Evolutionary conservation across 2,113 vertebrate genomes (phyloP).

Genomic region (Amblyopsis rosae): DNA sequence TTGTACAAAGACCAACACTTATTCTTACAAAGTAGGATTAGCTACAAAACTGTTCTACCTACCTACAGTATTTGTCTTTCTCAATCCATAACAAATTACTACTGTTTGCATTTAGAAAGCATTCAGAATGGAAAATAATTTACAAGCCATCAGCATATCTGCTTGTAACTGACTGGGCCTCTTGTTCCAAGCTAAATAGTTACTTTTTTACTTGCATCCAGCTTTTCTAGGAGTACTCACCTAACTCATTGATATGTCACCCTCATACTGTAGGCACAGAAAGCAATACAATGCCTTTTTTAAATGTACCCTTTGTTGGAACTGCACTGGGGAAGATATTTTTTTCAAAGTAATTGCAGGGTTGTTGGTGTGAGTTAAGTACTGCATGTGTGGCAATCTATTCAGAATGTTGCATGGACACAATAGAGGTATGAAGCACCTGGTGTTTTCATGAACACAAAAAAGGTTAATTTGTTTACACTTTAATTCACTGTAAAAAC

Average conservation of each 20-base stretch:
- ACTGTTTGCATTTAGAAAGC: slow-evolving; percentile 34
- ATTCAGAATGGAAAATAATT: slow-evolving; percentile 13
- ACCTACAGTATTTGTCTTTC: slow-evolving; percentile 3
- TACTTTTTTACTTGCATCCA: slow-evolving; percentile 40
- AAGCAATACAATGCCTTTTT: neutral
- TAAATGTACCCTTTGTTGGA: neutral
- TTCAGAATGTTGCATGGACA: neutral
- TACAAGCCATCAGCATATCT: too few relatives aligned
- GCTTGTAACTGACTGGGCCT: slow-evolving; percentile 6
- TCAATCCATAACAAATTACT: neutral
- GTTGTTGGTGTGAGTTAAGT: neutral
- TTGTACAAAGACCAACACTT: slow-evolving; percentile 29
- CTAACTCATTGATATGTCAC: slow-evolving; percentile 21
- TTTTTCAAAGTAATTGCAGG: neutral
- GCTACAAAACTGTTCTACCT: slow-evolving; percentile 29
- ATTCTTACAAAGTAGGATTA: slow-evolving; percentile 51
- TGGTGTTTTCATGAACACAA: slow-evolving; percentile 8
- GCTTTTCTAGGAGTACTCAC: slow-evolving; percentile 37
- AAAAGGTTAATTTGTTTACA: slow-evolving; percentile 11
- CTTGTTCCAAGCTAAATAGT: slow-evolving; percentile 28
- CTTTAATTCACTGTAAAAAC: slow-evolving; percentile 4
- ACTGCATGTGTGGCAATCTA: slow-evolving; percentile 1
- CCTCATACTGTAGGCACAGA: neutral
- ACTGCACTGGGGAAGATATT: neutral
- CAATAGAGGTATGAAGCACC: neutral